Conservation (phyloP, 1,140 invertebrate species). For the Drosophila setifemur region DNA sequence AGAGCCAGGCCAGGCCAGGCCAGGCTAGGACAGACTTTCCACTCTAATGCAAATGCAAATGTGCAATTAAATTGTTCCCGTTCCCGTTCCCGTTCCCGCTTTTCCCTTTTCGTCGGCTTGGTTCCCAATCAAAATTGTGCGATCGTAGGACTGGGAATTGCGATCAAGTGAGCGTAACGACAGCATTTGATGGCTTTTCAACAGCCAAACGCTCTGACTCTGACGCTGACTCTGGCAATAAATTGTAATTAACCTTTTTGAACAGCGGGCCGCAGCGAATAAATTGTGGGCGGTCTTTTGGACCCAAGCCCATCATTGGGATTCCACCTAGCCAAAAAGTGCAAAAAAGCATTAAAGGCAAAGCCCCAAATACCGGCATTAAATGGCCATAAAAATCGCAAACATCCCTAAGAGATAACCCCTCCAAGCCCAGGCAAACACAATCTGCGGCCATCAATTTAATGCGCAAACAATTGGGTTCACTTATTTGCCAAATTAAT, state of each 20-base stretch:
- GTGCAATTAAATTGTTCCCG: conserved; percentile 79
- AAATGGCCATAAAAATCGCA: conserved; percentile 14
- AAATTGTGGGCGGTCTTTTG: conserved; percentile 44
- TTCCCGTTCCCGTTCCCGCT: conserved; percentile 22
- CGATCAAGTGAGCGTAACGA: conserved; percentile 60
- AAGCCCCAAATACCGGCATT: conserved; percentile 15
- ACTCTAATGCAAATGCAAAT: conserved; percentile 79
- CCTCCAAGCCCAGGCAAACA: conserved; percentile 7
- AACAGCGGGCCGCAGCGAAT: conserved; percentile 9
- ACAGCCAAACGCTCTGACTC: too few relatives aligned
- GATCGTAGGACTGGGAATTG: conserved; percentile 57
- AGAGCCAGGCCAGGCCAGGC: too few relatives aligned
- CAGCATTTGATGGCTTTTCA: conserved; percentile 40
- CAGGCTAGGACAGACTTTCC: too few relatives aligned
- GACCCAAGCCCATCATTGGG: neutral
- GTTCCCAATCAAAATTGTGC: conserved; percentile 66
- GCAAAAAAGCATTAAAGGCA: neutral
- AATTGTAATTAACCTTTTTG: conserved; percentile 75
- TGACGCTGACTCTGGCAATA: conserved; percentile 63
- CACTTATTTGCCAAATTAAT: conserved; percentile 59
- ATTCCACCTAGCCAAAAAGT: neutral
- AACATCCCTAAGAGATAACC: conserved; percentile 21
- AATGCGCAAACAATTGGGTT: conserved; percentile 39
- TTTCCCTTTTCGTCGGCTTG: conserved; percentile 15
- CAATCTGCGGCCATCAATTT: conserved; percentile 23